Evolutionary conservation across 2,113 vertebrate species (phyloP).

Genomic region (Crotalus tigris): DNA sequence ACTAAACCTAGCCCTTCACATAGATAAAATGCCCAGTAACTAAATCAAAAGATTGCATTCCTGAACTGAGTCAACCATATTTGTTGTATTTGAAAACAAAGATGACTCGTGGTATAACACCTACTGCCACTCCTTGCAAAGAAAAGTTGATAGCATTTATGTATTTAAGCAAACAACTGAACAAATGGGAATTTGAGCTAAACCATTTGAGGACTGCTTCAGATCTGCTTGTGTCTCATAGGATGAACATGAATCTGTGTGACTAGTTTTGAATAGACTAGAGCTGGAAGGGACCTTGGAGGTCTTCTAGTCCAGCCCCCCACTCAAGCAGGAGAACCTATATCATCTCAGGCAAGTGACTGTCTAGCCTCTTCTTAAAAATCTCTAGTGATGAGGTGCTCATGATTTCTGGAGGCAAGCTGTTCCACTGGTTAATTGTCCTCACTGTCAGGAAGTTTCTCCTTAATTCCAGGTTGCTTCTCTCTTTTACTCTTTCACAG

Average conservation of each 20-base stretch:
- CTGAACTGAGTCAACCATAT: background rate
- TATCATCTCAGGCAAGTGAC: too few species aligned
- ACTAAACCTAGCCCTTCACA: background rate
- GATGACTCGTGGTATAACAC: background rate
- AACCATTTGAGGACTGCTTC: too few species aligned
- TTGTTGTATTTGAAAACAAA: background rate
- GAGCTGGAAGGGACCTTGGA: too few species aligned
- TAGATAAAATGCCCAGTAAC: background rate
- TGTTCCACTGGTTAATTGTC: too few species aligned
- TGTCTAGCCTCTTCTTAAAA: too few species aligned
- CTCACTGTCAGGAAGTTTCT: too few species aligned
- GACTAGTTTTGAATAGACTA: background rate
- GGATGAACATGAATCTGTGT: background rate
- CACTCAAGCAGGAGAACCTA: too few species aligned
- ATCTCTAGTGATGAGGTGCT: too few species aligned
- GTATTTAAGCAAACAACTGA: background rate
- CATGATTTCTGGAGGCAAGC: too few species aligned
- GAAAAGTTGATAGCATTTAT: background rate
- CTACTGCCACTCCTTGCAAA: background rate
- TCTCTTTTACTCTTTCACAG: background rate
- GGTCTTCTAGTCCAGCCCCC: too few species aligned
- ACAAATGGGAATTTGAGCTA: background rate
- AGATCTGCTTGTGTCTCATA: background rate
- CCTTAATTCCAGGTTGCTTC: too few species aligned
- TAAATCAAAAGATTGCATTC: background rate